Percentiles rank a stretch among this genome's conserved stretches.
Evolutionary conservation across 1,140 invertebrate genomes (phyloP).

Genomic region (Papilio dardanus): DNA sequence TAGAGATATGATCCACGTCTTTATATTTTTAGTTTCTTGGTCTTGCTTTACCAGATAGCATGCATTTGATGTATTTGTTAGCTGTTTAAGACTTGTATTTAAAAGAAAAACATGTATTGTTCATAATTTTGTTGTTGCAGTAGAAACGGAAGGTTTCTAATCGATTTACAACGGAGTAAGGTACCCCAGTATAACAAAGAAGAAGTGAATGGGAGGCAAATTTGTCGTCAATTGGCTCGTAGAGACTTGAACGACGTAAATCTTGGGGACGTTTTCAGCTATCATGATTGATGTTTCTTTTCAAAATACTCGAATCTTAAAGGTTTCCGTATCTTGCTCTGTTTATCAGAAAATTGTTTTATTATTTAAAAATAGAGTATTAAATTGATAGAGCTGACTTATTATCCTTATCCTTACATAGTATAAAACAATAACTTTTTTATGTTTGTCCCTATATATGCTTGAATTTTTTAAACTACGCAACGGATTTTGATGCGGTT

Average conservation of each 20-base stretch:
- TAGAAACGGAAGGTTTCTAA: background rate
- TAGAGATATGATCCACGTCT: too few species aligned
- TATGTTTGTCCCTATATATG: too few species aligned
- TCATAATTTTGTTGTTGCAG: background rate
- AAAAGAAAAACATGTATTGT: background rate
- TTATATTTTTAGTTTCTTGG: too few species aligned
- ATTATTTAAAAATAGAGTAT: too few species aligned
- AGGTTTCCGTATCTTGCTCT: background rate
- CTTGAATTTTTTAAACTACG: too few species aligned
- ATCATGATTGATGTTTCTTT: slow-evolving; percentile 17
- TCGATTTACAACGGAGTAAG: background rate
- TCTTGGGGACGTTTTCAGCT: background rate
- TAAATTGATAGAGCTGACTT: too few species aligned
- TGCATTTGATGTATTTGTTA: too few species aligned
- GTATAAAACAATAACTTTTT: too few species aligned
- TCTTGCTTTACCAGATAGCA: too few species aligned
- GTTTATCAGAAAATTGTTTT: slow-evolving; percentile 1
- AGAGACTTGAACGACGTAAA: background rate
- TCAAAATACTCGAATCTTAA: background rate
- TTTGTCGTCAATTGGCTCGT: slow-evolving; percentile 8
- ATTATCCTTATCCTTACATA: too few species aligned
- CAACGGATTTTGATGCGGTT: too few species aligned
- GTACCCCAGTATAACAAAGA: background rate
- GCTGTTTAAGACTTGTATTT: too few species aligned
- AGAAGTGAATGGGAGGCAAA: background rate